A percentile compares a stretch with the other conserved stretches of the same genome.
Conservation (phyloP, 1,140 invertebrate species). For the Agrilus planipennis region DNA sequence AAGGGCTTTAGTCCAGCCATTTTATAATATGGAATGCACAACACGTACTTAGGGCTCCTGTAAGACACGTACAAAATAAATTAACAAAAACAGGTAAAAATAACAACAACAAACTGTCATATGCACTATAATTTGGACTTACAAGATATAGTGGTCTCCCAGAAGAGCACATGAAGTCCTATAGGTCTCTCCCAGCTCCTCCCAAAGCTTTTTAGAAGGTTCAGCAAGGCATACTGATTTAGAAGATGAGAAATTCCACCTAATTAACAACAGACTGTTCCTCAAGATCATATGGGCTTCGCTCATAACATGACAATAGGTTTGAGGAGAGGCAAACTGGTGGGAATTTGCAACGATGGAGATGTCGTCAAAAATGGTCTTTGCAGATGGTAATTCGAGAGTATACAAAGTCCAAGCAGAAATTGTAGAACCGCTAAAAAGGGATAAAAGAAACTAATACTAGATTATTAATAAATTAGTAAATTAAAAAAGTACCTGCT, state of each 20-base stretch:
- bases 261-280: slow-evolving; percentile 33
- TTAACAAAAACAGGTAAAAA: not conserved
- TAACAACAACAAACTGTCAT: not conserved
- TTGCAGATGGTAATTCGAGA: slow-evolving; percentile 45
- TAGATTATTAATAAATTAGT: not conserved
- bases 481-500: slow-evolving; percentile 17
- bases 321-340: slow-evolving; percentile 44
- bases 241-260: slow-evolving; percentile 24
- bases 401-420: slow-evolving; percentile 53
- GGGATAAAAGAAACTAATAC: not conserved
- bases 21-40: slow-evolving; percentile 48
- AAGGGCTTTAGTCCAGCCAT: slow-evolving; percentile 40
- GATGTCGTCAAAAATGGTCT: slow-evolving; percentile 52
- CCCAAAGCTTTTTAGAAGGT: slow-evolving; percentile 25
- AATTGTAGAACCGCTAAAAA: slow-evolving; percentile 25
- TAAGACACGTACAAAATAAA: slow-evolving; percentile 16
- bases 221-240: slow-evolving; percentile 20
- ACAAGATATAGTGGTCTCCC: slow-evolving; percentile 52
- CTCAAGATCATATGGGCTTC: slow-evolving; percentile 54
- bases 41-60: slow-evolving; percentile 36
- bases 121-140: slow-evolving; percentile 24
- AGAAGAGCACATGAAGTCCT: slow-evolving; percentile 48
- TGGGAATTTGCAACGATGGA: slow-evolving; percentile 51
- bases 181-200: slow-evolving; percentile 41
- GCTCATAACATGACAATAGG: slow-evolving; percentile 51